phyloP scores from a whole-genome alignment of 2,113 vertebrate genomes.

The Hyperoodon ampullatus region DNA sequence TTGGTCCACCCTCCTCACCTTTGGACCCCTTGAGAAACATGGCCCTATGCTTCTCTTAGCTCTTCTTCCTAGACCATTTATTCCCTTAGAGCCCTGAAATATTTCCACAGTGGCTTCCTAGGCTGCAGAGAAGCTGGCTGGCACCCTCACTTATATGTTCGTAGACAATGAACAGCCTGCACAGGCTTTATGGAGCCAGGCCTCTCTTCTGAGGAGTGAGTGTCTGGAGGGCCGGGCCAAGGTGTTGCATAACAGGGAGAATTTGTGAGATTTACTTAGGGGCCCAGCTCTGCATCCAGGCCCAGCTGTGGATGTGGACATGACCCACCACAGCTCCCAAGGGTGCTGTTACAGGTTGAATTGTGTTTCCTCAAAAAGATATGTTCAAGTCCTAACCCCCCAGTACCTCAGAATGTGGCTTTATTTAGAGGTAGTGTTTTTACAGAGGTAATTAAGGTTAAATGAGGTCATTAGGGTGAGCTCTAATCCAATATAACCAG shows the following conservation, averaged over 20 bases:
- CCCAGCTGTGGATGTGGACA: accelerated
- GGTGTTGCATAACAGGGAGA: neutral
- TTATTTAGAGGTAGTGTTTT: neutral
- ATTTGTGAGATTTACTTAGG: neutral
- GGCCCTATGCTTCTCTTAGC: neutral
- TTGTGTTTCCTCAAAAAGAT: neutral
- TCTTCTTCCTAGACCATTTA: no score
- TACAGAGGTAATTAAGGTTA: neutral
- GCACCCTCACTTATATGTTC: neutral
- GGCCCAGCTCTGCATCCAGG: neutral
- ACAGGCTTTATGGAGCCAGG: neutral
- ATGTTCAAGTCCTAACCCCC: no score
- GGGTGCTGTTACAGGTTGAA: neutral
- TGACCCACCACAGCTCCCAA: neutral
- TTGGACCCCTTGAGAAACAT: neutral
- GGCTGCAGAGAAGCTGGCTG: no score
- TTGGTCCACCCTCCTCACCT: neutral
- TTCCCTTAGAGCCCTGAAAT: no score
- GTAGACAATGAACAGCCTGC: neutral
- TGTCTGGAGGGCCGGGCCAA: neutral
- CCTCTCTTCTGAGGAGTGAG: neutral
- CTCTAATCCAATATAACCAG: neutral
- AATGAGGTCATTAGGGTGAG: neutral
- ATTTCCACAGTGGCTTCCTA: neutral
- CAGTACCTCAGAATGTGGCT: neutral